Evolutionary conservation across 1,140 invertebrate genomes (phyloP).

Genomic region (Polypedilum vanderplanki): DNA sequence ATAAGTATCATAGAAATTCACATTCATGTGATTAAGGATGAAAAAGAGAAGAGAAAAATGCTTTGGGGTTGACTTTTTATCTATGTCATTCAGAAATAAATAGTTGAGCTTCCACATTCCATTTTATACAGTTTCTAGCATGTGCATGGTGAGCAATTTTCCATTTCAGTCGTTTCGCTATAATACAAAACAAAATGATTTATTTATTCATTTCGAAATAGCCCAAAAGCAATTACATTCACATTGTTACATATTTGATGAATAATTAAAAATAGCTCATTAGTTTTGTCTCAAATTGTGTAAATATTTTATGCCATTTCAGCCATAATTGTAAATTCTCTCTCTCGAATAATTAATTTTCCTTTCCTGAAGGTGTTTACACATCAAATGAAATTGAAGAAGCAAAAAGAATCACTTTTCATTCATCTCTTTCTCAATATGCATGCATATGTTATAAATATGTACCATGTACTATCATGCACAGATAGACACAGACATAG

Average conservation of each 20-base stretch:
- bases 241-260: background rate
- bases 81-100: too few species aligned
- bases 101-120: too few species aligned
- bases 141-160: too few species aligned
- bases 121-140: too few species aligned
- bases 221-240: background rate
- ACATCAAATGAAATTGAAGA: background rate
- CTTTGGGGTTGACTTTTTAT: too few species aligned
- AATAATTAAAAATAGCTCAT: slow-evolving; percentile 1
- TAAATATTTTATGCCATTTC: background rate
- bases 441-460: too few species aligned
- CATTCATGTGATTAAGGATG: slow-evolving; percentile 7
- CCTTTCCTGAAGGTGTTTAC: background rate
- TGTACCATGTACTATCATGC: too few species aligned
- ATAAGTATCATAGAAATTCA: background rate
- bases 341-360: slow-evolving; percentile 1
- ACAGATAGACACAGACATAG: too few species aligned
- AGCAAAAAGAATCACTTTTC: background rate
- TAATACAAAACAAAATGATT: background rate
- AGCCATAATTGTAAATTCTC: background rate
- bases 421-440: background rate
- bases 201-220: background rate
- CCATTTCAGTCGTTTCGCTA: too few species aligned
- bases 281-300: background rate
- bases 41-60: too few species aligned